These are phyloP conservation scores for Escarpia spicata DNA, from an alignment of 2,888 invertebrate species.

Conservation along the genomic window DNA sequence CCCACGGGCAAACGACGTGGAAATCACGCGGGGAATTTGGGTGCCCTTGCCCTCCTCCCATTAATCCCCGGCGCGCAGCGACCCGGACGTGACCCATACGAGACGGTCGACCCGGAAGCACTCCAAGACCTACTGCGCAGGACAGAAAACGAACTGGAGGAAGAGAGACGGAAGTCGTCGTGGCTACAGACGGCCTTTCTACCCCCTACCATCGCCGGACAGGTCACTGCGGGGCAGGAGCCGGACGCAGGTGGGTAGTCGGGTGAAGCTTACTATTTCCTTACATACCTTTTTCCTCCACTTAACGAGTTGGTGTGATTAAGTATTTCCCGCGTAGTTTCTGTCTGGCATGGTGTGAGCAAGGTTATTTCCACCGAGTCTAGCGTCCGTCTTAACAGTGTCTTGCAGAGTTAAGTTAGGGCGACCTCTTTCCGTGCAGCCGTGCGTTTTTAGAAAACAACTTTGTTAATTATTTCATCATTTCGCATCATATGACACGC, in stretches of 20 bases:
- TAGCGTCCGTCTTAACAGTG: no score
- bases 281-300: no score
- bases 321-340: no score
- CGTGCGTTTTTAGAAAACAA: no score
- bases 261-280: no score
- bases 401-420: no score
- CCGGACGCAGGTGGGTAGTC: slow-evolving; percentile 45
- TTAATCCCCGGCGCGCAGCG: neutral
- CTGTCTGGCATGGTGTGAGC: no score
- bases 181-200: slow-evolving; percentile 44
- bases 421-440: no score
- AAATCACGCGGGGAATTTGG: neutral
- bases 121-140: slow-evolving; percentile 28
- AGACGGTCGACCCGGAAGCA: slow-evolving; percentile 27
- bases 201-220: slow-evolving; percentile 44
- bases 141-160: slow-evolving; percentile 42
- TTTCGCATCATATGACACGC: no score
- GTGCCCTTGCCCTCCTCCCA: neutral
- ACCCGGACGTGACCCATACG: neutral
- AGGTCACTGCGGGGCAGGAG: slow-evolving; percentile 42
- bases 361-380: no score
- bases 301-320: no score
- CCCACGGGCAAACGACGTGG: neutral
- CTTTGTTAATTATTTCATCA: no score
- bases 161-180: slow-evolving; percentile 43